Conservation (phyloP, 2,797 vertebrate genomes). For the Esox masquinongy region DNA sequence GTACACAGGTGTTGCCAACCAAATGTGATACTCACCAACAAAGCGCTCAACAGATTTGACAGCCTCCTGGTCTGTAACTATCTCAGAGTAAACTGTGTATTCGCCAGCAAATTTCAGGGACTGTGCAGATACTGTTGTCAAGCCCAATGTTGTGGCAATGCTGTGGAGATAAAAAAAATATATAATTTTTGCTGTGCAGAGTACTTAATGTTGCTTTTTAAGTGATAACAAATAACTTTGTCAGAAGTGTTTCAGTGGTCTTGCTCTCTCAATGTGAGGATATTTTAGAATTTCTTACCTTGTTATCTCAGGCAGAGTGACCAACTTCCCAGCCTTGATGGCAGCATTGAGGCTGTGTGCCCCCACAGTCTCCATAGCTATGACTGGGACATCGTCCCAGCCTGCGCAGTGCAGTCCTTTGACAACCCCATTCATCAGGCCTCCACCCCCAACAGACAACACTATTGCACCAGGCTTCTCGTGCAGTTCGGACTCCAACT, state of each 20-base stretch:
- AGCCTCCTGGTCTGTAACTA: conserved; percentile 85
- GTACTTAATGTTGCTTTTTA: neutral
- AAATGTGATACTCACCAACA: conserved; percentile 75
- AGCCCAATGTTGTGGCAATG: conserved; percentile 84
- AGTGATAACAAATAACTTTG: neutral
- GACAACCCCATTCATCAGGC: conserved; percentile 84
- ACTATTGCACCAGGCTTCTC: conserved; percentile 82
- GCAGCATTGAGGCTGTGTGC: conserved; percentile 85
- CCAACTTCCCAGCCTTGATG: conserved; percentile 74
- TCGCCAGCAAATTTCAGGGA: conserved; percentile 78
- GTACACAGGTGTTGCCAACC: neutral
- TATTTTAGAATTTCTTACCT: conserved; percentile 70
- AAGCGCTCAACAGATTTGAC: conserved; percentile 82
- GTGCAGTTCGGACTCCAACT: conserved; percentile 78
- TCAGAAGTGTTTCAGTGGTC: neutral
- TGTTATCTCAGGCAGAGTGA: conserved; percentile 85
- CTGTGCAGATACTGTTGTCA: conserved; percentile 79
- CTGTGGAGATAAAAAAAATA: conserved; percentile 56
- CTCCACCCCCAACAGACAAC: conserved; percentile 87
- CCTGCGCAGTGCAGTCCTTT: conserved; percentile 79
- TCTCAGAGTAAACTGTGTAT: conserved; percentile 77
- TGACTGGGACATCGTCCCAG: conserved; percentile 84
- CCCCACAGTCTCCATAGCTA: conserved; percentile 87
- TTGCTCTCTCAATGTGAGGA: neutral
- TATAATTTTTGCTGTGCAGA: neutral